Percentiles rank a stretch among this genome's conserved stretches.
These are phyloP conservation scores for Vulpes vulpes DNA, from an alignment of 2,113 vertebrate genomes.

Conservation along the genomic window DNA sequence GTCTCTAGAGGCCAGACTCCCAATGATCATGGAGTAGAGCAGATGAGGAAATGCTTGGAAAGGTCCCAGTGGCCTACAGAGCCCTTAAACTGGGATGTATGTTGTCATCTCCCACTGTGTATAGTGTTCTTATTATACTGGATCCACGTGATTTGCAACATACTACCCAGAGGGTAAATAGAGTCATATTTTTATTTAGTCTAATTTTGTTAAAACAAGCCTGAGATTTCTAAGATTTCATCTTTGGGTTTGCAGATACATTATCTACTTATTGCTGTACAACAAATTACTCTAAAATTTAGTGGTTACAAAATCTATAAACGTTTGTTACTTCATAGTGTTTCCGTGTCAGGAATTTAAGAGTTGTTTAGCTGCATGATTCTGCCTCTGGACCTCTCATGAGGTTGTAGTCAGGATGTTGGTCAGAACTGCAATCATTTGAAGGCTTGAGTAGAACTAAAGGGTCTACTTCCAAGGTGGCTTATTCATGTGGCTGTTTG, in stretches of 20 bases:
- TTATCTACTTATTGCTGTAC: neutral
- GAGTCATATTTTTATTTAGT: neutral
- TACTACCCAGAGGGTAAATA: neutral
- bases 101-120: no score
- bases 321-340: neutral
- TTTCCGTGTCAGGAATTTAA: neutral
- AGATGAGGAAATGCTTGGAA: neutral
- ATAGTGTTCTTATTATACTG: neutral
- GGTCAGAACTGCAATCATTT: neutral
- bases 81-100: rapidly evolving
- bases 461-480: neutral
- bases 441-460: neutral
- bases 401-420: neutral
- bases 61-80: neutral
- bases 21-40: neutral
- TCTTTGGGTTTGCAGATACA: neutral
- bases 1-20: neutral
- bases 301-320: neutral
- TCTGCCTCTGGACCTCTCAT: neutral
- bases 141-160: neutral
- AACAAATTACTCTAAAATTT: slow-evolving; percentile 19
- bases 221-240: neutral
- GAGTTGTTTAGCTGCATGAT: neutral
- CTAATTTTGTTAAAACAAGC: neutral
- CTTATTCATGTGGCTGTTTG: neutral